Base-by-base conservation (phyloP, 2,113 vertebrate genomes). In the Phylloscopus trochiloides region DNA sequence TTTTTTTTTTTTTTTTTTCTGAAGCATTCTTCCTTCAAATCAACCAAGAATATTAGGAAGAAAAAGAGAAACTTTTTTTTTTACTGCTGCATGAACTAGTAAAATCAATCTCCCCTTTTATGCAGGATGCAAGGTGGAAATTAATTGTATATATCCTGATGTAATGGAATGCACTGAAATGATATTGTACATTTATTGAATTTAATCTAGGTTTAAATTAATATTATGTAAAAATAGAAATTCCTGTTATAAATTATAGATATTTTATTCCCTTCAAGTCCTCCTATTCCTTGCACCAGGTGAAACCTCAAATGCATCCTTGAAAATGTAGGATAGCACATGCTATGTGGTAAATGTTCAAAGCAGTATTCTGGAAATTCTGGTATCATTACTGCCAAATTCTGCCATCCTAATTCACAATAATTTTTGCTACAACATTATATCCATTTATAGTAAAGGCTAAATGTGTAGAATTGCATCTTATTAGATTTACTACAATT, bases 181-280 rank as follows among this genome's bases (percentile, higher is more conserved):
- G 91, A 48, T 58, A 32, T 73, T 65, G 16, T 29, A 63, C 87
- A 63, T 32, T 67, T 92, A 95, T 81, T 79, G 71, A 94, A 85
- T 94, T 97, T 92, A 75, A 85, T 72, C 66, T 83, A 76, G 81
- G 62, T 96, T 70, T 36, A 62, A 95, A 95, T 90, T 76, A 38
- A 24, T 91, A 72, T 63, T 85, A 86, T 58, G 77, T 81, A 94
- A 96, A 95, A 91, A n/a, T 12, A 92, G 18, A 74, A 91, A 95
- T 92, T 83, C 48, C 10, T 45, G 26, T 71, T 70, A 85, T 66
- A 89, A 80, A 88, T 78, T 68, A 83, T 34, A 92, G 71, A 72
- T 87, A 43, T 40, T 62, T 65, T 84, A 75, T 36, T 95, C 24
- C 6, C 5, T 68, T 94, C 26, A 31, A 76, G 29, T 26, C 12